These are phyloP conservation scores for Alosa sapidissima DNA, from an alignment of 2,797 vertebrate species.

Conservation along the genomic window DNA sequence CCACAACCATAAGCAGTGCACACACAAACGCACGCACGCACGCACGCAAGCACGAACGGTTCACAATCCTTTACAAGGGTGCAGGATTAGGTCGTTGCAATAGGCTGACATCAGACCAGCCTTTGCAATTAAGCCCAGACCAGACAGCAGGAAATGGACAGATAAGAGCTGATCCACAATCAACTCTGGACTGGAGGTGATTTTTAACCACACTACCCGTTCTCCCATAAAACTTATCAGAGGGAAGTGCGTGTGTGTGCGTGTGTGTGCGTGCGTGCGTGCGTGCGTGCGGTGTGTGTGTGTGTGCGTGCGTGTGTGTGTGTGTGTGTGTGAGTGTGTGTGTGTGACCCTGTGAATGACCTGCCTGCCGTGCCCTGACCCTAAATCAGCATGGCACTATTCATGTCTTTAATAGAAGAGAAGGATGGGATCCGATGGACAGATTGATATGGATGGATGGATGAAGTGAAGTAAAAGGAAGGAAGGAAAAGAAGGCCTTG, in stretches of 20 bases:
- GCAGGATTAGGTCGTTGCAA: background rate
- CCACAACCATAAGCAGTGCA: no score
- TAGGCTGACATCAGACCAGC: background rate
- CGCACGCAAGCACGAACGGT: no score
- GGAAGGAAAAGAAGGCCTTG: background rate
- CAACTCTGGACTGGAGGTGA: background rate
- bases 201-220: background rate
- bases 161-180: background rate
- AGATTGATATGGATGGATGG: background rate
- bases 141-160: background rate
- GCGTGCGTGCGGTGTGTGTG: no score
- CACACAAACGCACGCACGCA: no score
- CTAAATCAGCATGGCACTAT: background rate
- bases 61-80: background rate
- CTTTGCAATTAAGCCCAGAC: background rate
- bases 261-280: no score
- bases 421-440: background rate
- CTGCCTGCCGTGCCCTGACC: background rate
- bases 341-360: background rate
- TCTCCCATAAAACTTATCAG: background rate
- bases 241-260: no score
- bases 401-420: background rate
- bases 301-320: conserved; percentile 8
- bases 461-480: background rate
- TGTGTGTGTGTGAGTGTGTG: background rate